phyloP scores from a whole-genome alignment of 2,113 vertebrate genomes.

The Aleadryas rufinucha region DNA sequence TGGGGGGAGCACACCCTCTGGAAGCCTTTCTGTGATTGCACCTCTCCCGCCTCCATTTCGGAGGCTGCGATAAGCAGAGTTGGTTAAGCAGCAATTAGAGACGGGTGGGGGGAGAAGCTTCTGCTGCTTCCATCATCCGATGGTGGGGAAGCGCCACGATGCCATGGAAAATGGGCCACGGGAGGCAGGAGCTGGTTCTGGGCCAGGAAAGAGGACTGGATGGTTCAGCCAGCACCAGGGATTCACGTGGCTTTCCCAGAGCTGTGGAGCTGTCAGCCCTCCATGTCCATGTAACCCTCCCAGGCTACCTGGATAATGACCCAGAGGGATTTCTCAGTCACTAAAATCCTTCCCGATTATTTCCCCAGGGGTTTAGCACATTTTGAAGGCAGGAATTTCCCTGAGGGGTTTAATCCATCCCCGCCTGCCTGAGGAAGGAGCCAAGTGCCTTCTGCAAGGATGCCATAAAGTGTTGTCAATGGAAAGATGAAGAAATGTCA shows the following conservation, averaged over 20 bases:
- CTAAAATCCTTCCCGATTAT: neutral
- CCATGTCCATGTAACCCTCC: rapidly evolving
- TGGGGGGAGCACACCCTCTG: neutral
- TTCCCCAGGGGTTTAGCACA: neutral
- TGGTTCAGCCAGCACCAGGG: neutral
- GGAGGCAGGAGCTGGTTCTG: neutral
- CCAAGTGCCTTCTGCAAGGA: neutral
- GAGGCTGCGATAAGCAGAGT: slow-evolving; percentile 6
- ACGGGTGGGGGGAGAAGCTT: neutral
- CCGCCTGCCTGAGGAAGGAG: neutral
- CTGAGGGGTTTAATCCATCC: neutral
- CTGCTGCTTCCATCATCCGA: neutral
- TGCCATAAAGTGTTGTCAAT: too few species aligned
- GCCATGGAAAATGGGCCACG: neutral
- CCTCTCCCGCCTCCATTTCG: neutral
- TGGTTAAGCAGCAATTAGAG: neutral
- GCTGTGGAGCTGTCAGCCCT: neutral
- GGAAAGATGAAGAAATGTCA: neutral
- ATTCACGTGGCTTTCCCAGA: neutral
- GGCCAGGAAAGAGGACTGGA: neutral
- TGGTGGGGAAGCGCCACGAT: rapidly evolving
- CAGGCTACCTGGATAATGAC: neutral
- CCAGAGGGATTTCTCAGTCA: neutral
- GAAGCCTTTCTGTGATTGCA: neutral
- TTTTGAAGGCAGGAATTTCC: neutral